Evolutionary conservation across 2,113 vertebrate species (phyloP).

Genomic region (Progne subis): DNA sequence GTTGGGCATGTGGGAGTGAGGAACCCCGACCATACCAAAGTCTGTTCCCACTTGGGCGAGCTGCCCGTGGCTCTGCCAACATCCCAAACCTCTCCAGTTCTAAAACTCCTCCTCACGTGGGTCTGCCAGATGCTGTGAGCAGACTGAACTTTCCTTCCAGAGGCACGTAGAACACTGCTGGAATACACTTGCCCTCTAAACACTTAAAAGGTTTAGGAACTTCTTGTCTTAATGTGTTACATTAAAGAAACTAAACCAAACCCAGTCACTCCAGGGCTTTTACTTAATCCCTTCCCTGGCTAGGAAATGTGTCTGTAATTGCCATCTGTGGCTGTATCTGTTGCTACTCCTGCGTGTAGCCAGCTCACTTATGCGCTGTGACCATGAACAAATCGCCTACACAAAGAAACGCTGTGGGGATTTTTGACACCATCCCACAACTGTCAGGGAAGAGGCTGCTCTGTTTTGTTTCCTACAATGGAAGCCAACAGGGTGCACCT

Average conservation of each 20-base stretch:
- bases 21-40: background rate
- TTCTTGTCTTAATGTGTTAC: background rate
- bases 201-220: background rate
- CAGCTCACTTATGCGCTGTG: background rate
- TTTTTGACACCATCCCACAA: background rate
- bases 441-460: background rate
- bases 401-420: background rate
- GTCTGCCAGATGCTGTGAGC: background rate
- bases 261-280: background rate
- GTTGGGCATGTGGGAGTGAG: background rate
- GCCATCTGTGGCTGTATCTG: constrained; percentile 7
- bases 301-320: background rate
- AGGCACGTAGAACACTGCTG: background rate
- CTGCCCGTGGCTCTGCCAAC: background rate
- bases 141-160: background rate
- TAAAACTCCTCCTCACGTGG: background rate
- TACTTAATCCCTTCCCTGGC: background rate
- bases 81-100: background rate
- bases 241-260: constrained; percentile 11
- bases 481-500: constrained; percentile 14
- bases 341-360: background rate
- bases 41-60: background rate
- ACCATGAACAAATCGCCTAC: background rate
- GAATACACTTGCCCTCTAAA: background rate
- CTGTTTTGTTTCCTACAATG: constrained; percentile 26